Evolutionary conservation across 2,797 vertebrate genomes (phyloP).

Genomic region (Enteromius radiatus): DNA sequence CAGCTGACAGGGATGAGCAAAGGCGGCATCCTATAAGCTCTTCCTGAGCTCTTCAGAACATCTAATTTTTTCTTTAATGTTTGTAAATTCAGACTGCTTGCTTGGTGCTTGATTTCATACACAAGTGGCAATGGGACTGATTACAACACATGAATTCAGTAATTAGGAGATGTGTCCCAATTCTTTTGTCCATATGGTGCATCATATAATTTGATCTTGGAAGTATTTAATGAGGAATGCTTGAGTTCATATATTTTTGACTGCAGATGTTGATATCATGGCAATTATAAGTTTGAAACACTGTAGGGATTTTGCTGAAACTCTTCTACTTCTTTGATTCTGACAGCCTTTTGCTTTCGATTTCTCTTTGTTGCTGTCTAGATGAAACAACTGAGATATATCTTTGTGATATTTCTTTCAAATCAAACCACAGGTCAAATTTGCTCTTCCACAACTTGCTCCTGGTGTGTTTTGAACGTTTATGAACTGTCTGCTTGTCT

Average conservation of each 20-base stretch:
- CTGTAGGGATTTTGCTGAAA: background rate
- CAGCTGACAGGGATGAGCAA: background rate
- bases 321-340: background rate
- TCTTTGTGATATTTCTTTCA: background rate
- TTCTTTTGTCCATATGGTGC: background rate
- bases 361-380: background rate
- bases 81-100: background rate
- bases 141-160: background rate
- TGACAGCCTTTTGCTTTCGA: background rate
- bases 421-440: background rate
- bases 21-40: background rate
- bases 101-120: background rate
- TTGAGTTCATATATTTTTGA: background rate
- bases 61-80: background rate
- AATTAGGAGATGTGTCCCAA: background rate
- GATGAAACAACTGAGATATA: background rate
- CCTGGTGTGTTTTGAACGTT: conserved; percentile 7
- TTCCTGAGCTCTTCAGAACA: background rate
- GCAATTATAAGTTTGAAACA: background rate
- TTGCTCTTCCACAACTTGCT: background rate
- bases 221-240: conserved; percentile 3
- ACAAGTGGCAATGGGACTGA: background rate
- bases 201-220: background rate
- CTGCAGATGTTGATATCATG: background rate
- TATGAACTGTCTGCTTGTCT: conserved; percentile 17